These are phyloP conservation scores for Hyphantria cunea DNA, from an alignment of 1,140 invertebrate genomes.

Conservation along the genomic window DNA sequence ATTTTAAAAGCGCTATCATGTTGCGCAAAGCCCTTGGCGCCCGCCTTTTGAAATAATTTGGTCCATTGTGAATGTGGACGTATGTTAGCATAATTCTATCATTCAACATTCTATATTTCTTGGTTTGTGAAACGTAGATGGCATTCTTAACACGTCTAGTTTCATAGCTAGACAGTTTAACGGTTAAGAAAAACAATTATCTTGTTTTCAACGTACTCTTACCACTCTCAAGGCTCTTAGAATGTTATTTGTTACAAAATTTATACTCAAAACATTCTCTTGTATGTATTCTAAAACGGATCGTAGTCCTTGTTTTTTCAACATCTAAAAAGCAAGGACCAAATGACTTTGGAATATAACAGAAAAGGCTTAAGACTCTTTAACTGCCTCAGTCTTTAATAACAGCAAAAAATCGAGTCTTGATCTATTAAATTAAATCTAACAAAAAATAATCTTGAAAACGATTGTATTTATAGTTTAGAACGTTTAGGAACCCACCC, in stretches of 20 bases:
- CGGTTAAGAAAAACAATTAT: conserved; percentile 11
- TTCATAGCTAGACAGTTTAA: conserved; percentile 13
- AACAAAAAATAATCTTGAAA: no score
- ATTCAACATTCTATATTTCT: conserved; percentile 19
- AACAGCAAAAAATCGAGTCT: no score
- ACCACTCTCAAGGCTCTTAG: neutral
- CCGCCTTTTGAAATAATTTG: conserved; percentile 27
- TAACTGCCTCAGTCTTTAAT: neutral
- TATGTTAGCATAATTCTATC: conserved; percentile 21
- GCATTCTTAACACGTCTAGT: conserved; percentile 23
- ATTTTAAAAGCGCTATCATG: conserved; percentile 48
- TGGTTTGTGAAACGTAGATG: conserved; percentile 9
- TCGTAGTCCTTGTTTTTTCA: no score
- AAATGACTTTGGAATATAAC: neutral
- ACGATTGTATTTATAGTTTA: neutral
- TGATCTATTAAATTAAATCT: no score
- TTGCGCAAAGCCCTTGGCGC: conserved; percentile 44
- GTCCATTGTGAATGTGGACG: conserved; percentile 11
- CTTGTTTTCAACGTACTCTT: conserved; percentile 7
- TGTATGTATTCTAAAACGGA: no score
- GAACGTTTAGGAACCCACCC: neutral
- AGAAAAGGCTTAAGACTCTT: neutral
- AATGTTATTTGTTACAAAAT: neutral
- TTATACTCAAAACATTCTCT: no score
- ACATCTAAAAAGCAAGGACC: neutral